Conservation (phyloP, 2,888 invertebrate species). For the Hyles lineata region DNA sequence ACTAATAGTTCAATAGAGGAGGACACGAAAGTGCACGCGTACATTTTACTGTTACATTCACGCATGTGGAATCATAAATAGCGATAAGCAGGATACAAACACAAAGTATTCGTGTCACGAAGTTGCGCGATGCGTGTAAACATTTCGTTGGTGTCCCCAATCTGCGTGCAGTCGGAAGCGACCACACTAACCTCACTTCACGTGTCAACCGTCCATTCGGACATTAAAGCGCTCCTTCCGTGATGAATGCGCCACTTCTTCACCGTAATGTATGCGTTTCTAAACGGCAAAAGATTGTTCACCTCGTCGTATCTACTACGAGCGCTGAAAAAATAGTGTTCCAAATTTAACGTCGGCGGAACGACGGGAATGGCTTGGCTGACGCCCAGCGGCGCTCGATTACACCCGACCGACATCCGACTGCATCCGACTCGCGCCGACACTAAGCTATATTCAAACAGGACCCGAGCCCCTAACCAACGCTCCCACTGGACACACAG, state of each 20-base stretch:
- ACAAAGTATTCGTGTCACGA: slow-evolving; percentile 68
- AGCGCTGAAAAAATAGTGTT: slow-evolving; percentile 73
- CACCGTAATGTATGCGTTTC: slow-evolving; percentile 37
- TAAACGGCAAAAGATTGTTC: slow-evolving; percentile 77
- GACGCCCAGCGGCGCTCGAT: slow-evolving; percentile 73
- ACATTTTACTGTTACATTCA: slow-evolving; percentile 67
- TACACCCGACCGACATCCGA: slow-evolving; percentile 58
- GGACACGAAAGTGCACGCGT: slow-evolving; percentile 58
- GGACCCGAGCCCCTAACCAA: slow-evolving; percentile 33
- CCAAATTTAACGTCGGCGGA: slow-evolving; percentile 80
- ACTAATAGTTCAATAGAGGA: slow-evolving; percentile 32
- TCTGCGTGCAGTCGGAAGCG: slow-evolving; percentile 26
- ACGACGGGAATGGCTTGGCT: slow-evolving; percentile 79
- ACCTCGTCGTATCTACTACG: slow-evolving; percentile 75
- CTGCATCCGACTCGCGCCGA: slow-evolving; percentile 59
- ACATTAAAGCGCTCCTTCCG: slow-evolving; percentile 15
- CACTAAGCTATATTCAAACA: slow-evolving; percentile 40
- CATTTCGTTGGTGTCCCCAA: slow-evolving; percentile 42
- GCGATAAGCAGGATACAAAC: slow-evolving; percentile 64
- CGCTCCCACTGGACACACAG: slow-evolving; percentile 40
- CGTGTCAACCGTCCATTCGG: slow-evolving; percentile 6
- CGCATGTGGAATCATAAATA: slow-evolving; percentile 67
- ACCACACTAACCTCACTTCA: not conserved
- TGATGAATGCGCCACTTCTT: slow-evolving; percentile 24
- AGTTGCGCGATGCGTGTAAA: slow-evolving; percentile 51